Evolutionary conservation across 92 coral and sea anemone genomes (phyloP).

Genomic region (Heliopora coerulea): DNA sequence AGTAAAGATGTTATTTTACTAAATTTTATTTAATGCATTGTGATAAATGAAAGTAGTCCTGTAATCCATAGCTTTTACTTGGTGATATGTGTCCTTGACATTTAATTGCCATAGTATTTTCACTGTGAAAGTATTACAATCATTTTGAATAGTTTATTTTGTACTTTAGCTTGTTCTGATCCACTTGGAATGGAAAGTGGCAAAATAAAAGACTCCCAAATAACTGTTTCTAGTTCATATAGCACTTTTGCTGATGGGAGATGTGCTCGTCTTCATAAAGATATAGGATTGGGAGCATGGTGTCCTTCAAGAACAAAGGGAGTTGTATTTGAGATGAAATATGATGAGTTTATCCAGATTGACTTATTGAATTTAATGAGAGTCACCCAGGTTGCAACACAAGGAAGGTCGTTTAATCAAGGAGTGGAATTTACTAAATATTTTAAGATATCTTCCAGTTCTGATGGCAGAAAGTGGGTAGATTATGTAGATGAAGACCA

Average conservation of each 20-base stretch:
- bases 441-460: slow-evolving; percentile 50
- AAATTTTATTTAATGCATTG: too few relatives aligned
- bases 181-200: slow-evolving; percentile 74
- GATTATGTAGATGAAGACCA: neutral
- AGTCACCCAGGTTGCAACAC: slow-evolving; percentile 61
- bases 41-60: too few relatives aligned
- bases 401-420: slow-evolving; percentile 50
- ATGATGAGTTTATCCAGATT: slow-evolving; percentile 59
- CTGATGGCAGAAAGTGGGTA: neutral
- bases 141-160: neutral
- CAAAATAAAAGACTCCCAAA: slow-evolving; percentile 59
- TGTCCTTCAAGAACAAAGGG: slow-evolving; percentile 43
- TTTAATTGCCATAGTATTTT: too few relatives aligned
- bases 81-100: too few relatives aligned
- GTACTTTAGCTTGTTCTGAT: neutral
- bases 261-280: slow-evolving; percentile 53
- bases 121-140: too few relatives aligned
- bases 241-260: slow-evolving; percentile 17
- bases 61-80: too few relatives aligned
- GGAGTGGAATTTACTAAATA: slow-evolving; percentile 53
- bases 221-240: slow-evolving; percentile 27
- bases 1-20: too few relatives aligned
- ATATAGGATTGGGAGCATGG: slow-evolving; percentile 65
- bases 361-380: slow-evolving; percentile 41
- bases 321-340: slow-evolving; percentile 4